These are phyloP conservation scores for Telmatochromis brachygnathus DNA, from an alignment of 2,113 vertebrate genomes.

Conservation along the genomic window DNA sequence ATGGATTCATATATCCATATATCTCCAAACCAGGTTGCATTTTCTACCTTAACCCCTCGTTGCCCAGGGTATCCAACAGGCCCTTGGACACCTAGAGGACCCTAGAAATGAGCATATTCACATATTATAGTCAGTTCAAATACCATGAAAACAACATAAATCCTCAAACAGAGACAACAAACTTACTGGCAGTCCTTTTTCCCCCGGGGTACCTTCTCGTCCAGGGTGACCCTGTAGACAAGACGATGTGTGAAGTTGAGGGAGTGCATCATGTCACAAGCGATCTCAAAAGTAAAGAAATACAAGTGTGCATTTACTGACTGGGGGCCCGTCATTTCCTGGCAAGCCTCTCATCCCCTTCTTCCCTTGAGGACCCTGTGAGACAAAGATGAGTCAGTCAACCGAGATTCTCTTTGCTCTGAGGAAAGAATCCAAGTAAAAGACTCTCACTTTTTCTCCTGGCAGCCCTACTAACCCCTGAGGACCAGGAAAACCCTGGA, in stretches of 20 bases:
- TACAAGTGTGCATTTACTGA: slow-evolving; percentile 49
- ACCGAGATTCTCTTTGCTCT: not conserved
- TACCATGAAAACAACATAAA: not conserved
- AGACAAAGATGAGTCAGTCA: not conserved
- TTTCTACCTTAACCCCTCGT: slow-evolving; percentile 86
- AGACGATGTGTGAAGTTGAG: not conserved
- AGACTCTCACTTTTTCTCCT: slow-evolving; percentile 80
- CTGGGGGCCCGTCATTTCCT: slow-evolving; percentile 81
- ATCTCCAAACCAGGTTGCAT: not conserved
- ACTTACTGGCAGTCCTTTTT: slow-evolving; percentile 83
- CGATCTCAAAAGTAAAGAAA: not conserved
- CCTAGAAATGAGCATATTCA: slow-evolving; percentile 60
- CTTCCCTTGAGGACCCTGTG: slow-evolving; percentile 82
- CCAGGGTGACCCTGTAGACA: slow-evolving; percentile 82
- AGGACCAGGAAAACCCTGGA: slow-evolving; percentile 85
- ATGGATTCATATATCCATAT: not conserved
- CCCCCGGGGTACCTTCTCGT: slow-evolving; percentile 81
- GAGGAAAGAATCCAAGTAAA: not conserved
- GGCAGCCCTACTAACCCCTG: slow-evolving; percentile 83
- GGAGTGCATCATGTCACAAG: not conserved
- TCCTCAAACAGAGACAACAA: not conserved
- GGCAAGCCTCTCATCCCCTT: slow-evolving; percentile 78
- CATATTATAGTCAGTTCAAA: not conserved
- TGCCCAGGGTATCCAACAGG: slow-evolving; percentile 89
- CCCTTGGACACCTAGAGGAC: slow-evolving; percentile 85